Percentiles rank a stretch among this genome's conserved stretches.
These are phyloP conservation scores for Setipinna tenuifilis DNA, from an alignment of 2,797 vertebrate species.

Conservation along the genomic window DNA sequence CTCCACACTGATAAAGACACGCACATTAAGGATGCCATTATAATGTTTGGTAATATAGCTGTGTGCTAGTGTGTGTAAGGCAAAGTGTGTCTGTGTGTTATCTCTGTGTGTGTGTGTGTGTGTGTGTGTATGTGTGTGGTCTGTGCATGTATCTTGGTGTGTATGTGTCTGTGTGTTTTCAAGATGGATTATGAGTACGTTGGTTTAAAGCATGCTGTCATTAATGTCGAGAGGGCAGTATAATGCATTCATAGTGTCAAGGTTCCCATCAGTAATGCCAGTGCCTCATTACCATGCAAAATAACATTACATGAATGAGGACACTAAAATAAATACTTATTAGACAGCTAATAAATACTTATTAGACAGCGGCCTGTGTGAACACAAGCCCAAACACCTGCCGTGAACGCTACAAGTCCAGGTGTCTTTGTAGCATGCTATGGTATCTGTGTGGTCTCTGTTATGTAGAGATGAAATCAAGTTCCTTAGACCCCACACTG, in stretches of 20 bases:
- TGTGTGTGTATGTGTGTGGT: slow-evolving; percentile 2
- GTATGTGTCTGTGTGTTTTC: neutral
- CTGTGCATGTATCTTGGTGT: neutral
- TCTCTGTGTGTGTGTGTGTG: neutral
- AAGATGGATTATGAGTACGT: neutral
- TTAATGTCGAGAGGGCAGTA: too few species aligned
- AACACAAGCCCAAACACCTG: neutral
- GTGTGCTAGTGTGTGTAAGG: neutral
- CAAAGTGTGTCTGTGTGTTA: neutral
- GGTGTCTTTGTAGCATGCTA: neutral
- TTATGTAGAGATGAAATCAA: too few species aligned
- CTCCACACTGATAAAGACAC: slow-evolving; percentile 15
- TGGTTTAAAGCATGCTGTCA: too few species aligned
- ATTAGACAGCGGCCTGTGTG: neutral
- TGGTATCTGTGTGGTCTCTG: neutral
- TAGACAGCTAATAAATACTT: neutral
- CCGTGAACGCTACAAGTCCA: neutral
- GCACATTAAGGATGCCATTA: slow-evolving; percentile 1
- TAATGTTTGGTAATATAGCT: neutral
- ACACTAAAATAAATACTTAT: neutral
- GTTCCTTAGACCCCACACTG: too few species aligned
- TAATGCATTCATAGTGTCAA: neutral
- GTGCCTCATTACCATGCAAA: neutral
- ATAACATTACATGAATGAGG: neutral
- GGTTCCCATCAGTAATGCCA: neutral